Evolutionary conservation across 1,140 invertebrate species (phyloP), one percentile per base, ranked within the genome.

Genomic region (silkworm (Bombyx mori)): DNA sequence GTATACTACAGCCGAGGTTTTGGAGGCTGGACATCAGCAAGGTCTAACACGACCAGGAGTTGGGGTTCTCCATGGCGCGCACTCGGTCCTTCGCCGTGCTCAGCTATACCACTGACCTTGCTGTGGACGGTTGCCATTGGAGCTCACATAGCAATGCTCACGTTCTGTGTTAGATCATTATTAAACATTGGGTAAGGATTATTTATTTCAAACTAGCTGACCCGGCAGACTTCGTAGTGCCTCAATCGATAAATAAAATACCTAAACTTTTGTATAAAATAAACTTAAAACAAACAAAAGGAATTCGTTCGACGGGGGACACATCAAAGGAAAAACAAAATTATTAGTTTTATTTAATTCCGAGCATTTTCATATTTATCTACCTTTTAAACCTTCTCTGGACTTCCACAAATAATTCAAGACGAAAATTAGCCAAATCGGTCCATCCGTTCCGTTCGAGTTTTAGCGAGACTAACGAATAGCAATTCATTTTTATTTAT

Each of bases 1-100:
- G 77, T 86, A 7, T 87, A 87, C 79, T 87, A 73, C 69, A 87
- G 84, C 63, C 68, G 84, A 42, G 84, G 84, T 0, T 87, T 86
- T 52, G 82, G 84, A 9, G 84, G 84, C 0, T 87, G 90, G 81
- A 69, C 76, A 12, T 79, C 86, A 4, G 88, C 89, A 5, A 73
- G 86, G 6, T 87, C 89, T 7, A 74, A 79, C 35, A 68, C 87
- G 0, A 65, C 68, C 6, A 71, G 68, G 8, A 56, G n/a, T 3
- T 86, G 82, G 80, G 87, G 84, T 7, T 79, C 88, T 0, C 80
- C 86, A 1, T 83, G 89, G 76, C 68, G 90, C 10, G 89, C 87
- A 8, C 73, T 90, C 8, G 90, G 89, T 0, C 89, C 89, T 0
- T 82, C 83, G 2, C 82, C 79, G 0, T 82, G 80, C 51, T 77